Base-by-base conservation (phyloP, 2,797 vertebrate species). In the Cichlasoma orientale region DNA sequence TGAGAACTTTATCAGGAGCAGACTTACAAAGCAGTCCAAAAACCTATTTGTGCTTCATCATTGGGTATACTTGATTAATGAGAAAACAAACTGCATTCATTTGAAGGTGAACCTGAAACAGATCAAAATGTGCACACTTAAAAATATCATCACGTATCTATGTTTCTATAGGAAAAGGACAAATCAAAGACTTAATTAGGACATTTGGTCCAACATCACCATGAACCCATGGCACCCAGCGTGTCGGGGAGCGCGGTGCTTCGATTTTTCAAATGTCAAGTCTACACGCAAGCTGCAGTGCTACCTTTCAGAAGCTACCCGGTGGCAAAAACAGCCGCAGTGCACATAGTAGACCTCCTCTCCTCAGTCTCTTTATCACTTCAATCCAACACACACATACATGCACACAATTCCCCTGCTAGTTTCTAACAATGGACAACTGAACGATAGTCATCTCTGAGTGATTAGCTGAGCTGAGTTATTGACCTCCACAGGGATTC, bases 401-500 rank as follows among this genome's bases (percentile, higher is more conserved):
- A 4, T 44, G 19, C 19, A 68, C 63, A 68, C 44, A 68, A 68
- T 68, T n/a, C 19, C 25, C 18, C 63, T 4, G 6, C 44, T 50
- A 75, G 69, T 47, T 53, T 57, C 47, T 75, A 82, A 91, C 88
- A 92, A 90, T 87, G 77, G 76, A 36, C 79, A 66, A 72, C 63
- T 83, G 71, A 33, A 66, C 16, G 84, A 92, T 92, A 92, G 90
- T 74, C 87, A 90, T 91, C 86, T 2, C 79, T 82, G 74, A 74
- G 77, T 86, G 87, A 89, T 91, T 86, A 87, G 90, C 77, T 21
- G 69, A 87, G 86, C 66, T 9, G 21, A 86, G 79, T 86, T 80
- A 82, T 76, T 83, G 88, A 70, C 56, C 88, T 90, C 92, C 84
- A 23, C 61, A 8, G 92, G 90, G 89, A 87, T 82, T 87, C 73